These are phyloP conservation scores for Trachelus stipa DNA, from an alignment of 2,888 invertebrate genomes.

Conservation along the genomic window DNA sequence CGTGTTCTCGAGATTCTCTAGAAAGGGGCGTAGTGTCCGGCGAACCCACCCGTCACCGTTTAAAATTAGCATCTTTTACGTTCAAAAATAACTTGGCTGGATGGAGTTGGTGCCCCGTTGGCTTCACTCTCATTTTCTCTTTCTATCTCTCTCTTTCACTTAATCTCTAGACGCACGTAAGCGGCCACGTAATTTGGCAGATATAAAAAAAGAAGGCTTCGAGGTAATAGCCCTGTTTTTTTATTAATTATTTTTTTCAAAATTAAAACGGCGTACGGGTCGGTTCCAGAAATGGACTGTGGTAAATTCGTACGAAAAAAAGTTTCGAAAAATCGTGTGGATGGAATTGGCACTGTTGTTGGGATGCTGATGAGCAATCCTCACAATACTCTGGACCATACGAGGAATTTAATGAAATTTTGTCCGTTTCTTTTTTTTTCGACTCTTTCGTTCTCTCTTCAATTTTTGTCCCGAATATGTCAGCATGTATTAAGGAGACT, in stretches of 20 bases:
- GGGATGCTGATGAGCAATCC: not conserved
- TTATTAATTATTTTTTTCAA: not conserved
- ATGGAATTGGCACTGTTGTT: not conserved
- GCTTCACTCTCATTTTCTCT: not conserved
- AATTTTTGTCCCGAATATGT: not conserved
- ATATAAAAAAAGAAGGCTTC: not conserved
- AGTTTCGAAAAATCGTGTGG: not conserved
- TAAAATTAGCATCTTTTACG: conserved; percentile 63
- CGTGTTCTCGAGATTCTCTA: conserved; percentile 1
- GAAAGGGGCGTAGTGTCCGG: conserved; percentile 4
- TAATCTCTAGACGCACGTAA: not conserved
- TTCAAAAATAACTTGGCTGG: conserved; percentile 61
- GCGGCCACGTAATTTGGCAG: not conserved
- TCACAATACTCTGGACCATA: not conserved
- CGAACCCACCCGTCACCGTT: conserved; percentile 35
- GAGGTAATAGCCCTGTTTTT: not conserved
- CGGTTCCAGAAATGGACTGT: not conserved
- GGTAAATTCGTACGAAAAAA: not conserved
- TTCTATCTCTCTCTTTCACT: not conserved
- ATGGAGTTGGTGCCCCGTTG: conserved; percentile 21
- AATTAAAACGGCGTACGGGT: not conserved
- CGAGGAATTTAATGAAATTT: not conserved
- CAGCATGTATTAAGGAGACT: conserved; percentile 37
- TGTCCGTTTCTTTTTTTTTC: not conserved
- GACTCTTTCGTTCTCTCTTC: not conserved